A percentile compares a stretch with the other conserved stretches of the same genome.
Evolutionary conservation across 1,140 invertebrate genomes (phyloP).

Genomic region (Bombus superbus): DNA sequence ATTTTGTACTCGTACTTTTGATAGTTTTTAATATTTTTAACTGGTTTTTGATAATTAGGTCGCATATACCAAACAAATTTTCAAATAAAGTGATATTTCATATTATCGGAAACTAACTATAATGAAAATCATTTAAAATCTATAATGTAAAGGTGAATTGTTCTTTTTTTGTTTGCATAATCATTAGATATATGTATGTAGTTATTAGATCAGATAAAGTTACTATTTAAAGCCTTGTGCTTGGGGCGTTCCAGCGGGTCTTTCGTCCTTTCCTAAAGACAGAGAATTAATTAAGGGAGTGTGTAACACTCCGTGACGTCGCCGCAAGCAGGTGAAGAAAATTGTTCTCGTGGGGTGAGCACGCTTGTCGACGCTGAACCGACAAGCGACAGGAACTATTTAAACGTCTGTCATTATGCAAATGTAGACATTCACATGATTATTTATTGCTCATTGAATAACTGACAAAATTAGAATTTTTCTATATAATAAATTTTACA

Average conservation of each 20-base stretch:
- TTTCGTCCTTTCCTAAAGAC: slow-evolving; percentile 40
- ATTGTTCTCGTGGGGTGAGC: slow-evolving; percentile 51
- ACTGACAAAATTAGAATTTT: background rate
- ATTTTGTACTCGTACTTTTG: background rate
- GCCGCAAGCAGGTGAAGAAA: slow-evolving; percentile 75
- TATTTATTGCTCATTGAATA: background rate
- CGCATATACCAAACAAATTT: too few relatives aligned
- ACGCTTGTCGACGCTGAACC: background rate
- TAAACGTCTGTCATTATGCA: slow-evolving; percentile 14
- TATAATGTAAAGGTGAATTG: background rate
- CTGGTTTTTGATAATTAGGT: too few relatives aligned
- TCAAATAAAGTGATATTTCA: too few relatives aligned
- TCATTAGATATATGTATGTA: background rate
- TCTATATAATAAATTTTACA: background rate
- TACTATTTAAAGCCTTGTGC: slow-evolving; percentile 59
- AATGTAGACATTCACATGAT: background rate
- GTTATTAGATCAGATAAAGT: slow-evolving; percentile 57
- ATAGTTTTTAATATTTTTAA: too few relatives aligned
- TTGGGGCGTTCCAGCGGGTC: background rate
- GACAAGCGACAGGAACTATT: background rate
- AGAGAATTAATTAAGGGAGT: slow-evolving; percentile 69
- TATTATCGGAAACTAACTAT: background rate
- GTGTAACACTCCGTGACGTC: slow-evolving; percentile 72
- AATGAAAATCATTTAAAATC: background rate
- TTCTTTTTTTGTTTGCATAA: background rate